Evolutionary conservation across 2,113 vertebrate genomes (phyloP).

Genomic region (Heloderma charlesbogerti): DNA sequence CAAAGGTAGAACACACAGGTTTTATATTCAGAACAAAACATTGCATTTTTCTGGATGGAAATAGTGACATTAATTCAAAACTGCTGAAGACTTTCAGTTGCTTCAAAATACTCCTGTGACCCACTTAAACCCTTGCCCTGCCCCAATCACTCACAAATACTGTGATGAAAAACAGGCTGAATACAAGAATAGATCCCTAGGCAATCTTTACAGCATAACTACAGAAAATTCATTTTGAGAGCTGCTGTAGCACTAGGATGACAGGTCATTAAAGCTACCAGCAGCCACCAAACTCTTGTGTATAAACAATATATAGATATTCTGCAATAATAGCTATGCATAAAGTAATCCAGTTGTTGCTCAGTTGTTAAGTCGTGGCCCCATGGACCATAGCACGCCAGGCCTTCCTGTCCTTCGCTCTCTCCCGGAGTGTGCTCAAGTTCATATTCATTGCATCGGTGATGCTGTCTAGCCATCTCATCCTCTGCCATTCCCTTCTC

Average conservation of each 20-base stretch:
- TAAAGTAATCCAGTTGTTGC: background rate
- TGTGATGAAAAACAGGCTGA: constrained; percentile 42
- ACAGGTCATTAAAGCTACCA: constrained; percentile 46
- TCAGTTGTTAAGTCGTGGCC: no score
- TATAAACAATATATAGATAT: constrained; percentile 33
- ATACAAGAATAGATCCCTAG: constrained; percentile 22
- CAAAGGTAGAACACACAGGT: background rate
- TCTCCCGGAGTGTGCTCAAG: no score
- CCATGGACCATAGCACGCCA: no score
- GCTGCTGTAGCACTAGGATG: constrained; percentile 4
- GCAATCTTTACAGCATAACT: constrained; percentile 60
- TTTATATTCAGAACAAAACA: constrained; percentile 1
- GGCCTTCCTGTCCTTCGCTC: no score
- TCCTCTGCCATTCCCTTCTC: no score
- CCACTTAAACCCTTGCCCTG: constrained; percentile 40
- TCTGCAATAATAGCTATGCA: background rate
- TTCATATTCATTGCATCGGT: no score
- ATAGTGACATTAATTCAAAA: background rate
- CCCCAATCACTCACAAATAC: constrained; percentile 53
- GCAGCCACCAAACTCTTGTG: background rate
- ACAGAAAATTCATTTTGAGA: constrained; percentile 52
- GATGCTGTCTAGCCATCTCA: no score
- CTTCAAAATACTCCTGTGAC: background rate
- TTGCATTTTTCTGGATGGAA: background rate
- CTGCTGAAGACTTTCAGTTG: background rate